These are phyloP conservation scores for Melanotaenia trifasciata DNA, from an alignment of 2,797 vertebrate genomes.

Conservation along the genomic window DNA sequence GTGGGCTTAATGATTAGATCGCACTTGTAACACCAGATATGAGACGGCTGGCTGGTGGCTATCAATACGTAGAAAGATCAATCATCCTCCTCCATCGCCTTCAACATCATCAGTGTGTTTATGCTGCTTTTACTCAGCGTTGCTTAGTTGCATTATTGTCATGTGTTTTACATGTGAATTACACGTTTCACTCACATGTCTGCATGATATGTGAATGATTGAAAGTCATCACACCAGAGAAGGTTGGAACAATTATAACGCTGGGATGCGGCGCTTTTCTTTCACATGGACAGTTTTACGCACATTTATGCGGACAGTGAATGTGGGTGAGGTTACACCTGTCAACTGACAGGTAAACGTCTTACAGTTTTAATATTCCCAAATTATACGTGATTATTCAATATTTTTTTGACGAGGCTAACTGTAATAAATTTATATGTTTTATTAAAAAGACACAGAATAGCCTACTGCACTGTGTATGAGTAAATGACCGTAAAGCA, in stretches of 20 bases:
- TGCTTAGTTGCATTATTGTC: conserved; percentile 1
- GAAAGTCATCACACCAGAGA: neutral
- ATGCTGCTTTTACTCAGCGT: conserved; percentile 4
- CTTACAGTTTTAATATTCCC: neutral
- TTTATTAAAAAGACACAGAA: neutral
- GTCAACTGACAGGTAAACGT: neutral
- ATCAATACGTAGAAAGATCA: conserved; percentile 15
- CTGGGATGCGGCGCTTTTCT: conserved; percentile 22
- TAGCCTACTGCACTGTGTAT: neutral
- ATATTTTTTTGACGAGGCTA: neutral
- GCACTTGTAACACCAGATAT: conserved; percentile 15
- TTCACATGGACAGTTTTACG: neutral
- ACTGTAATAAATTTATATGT: neutral
- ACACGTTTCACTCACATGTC: conserved; percentile 6
- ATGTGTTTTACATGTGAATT: conserved; percentile 9
- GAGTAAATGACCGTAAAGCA: neutral
- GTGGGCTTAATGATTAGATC: conserved; percentile 49
- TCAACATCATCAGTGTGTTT: conserved; percentile 12
- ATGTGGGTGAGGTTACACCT: conserved; percentile 1
- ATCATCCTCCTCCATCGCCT: conserved; percentile 7
- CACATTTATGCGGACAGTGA: neutral
- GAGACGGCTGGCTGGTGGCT: conserved; percentile 12
- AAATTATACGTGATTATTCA: neutral
- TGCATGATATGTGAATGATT: neutral
- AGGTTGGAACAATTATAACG: conserved; percentile 8